phyloP scores from a whole-genome alignment of 2,888 invertebrate genomes.

The Oligia fasciuncula region DNA sequence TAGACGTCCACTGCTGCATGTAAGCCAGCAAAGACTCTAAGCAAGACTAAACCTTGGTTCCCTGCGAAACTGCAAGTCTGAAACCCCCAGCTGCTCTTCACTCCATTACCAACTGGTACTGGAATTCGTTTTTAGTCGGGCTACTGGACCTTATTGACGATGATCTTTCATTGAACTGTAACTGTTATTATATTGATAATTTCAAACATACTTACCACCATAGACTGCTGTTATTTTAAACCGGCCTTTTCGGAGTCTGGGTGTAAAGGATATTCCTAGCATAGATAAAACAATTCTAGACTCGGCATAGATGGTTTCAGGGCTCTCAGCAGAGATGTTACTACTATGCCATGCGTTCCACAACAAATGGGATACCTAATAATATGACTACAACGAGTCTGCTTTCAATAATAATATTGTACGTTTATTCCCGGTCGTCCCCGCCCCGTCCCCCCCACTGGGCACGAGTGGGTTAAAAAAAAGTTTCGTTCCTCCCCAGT shows the following conservation, averaged over 20 bases:
- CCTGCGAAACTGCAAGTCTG: background rate
- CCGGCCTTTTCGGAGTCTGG: background rate
- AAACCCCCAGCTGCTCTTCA: background rate
- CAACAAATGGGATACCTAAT: too few species aligned
- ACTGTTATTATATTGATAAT: background rate
- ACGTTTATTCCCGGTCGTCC: too few species aligned
- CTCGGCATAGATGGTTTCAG: background rate
- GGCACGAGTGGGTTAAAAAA: too few species aligned
- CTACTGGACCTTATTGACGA: background rate
- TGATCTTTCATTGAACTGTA: conserved; percentile 1
- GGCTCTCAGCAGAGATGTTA: background rate
- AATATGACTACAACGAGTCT: too few species aligned
- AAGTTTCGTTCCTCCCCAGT: too few species aligned
- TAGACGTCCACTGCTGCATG: too few species aligned
- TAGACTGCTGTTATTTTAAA: background rate
- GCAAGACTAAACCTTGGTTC: background rate
- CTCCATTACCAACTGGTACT: background rate
- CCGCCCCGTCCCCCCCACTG: too few species aligned
- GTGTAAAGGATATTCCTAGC: background rate
- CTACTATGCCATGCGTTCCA: too few species aligned
- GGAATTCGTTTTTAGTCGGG: background rate
- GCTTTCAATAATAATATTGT: too few species aligned
- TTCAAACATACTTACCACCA: background rate
- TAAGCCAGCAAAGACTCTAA: too few species aligned
- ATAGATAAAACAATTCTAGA: background rate